Evolutionary conservation across 2,888 invertebrate genomes (phyloP).

Genomic region (Leptopilina drosophilae): DNA sequence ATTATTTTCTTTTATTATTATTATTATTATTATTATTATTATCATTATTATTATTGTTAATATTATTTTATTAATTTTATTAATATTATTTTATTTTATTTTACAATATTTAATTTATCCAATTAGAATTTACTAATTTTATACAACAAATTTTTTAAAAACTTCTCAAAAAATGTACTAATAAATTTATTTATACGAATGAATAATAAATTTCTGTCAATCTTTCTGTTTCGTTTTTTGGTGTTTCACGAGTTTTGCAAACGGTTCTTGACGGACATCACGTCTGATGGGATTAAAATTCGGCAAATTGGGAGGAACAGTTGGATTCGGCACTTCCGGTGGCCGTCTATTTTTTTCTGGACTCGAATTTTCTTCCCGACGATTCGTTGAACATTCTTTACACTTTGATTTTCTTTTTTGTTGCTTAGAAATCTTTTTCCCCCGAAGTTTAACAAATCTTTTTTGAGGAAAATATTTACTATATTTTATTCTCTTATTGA

Average conservation of each 20-base stretch:
- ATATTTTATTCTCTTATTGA: too few species aligned
- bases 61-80: too few species aligned
- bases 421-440: not conserved
- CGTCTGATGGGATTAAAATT: slow-evolving; percentile 40
- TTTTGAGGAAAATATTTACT: not conserved
- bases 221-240: not conserved
- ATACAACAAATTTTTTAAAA: not conserved
- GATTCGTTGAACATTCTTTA: not conserved
- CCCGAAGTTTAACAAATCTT: not conserved
- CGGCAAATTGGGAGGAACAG: slow-evolving; percentile 35
- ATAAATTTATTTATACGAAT: too few species aligned
- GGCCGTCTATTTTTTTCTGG: not conserved
- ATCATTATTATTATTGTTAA: too few species aligned
- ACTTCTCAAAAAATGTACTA: not conserved
- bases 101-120: too few species aligned
- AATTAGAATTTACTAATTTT: too few species aligned
- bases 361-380: not conserved
- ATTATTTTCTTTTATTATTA: too few species aligned
- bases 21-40: too few species aligned
- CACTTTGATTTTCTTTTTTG: not conserved
- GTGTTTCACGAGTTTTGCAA: slow-evolving; percentile 30
- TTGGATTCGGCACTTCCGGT: slow-evolving; percentile 37
- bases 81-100: too few species aligned
- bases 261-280: slow-evolving; percentile 31
- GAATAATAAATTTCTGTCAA: not conserved